phyloP scores from a whole-genome alignment of 1,140 invertebrate genomes.

The Cylas formicarius region DNA sequence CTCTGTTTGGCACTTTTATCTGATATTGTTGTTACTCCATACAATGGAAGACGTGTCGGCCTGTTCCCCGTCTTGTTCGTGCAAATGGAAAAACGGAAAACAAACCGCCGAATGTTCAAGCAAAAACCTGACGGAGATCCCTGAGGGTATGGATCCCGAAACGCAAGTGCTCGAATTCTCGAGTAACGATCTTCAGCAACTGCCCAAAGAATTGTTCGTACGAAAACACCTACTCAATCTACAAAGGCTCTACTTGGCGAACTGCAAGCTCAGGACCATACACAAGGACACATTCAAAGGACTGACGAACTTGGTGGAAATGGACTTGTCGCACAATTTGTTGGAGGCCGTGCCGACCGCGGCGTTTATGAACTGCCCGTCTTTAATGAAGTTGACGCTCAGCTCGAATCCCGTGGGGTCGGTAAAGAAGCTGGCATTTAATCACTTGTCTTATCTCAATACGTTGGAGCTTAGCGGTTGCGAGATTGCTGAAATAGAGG shows the following conservation, averaged over 20 bases:
- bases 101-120: slow-evolving; percentile 80
- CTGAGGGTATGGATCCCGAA: slow-evolving; percentile 74
- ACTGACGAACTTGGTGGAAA: slow-evolving; percentile 78
- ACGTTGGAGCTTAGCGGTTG: slow-evolving; percentile 77
- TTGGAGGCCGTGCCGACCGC: slow-evolving; percentile 67
- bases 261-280: slow-evolving; percentile 68
- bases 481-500: slow-evolving; percentile 65
- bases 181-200: slow-evolving; percentile 68
- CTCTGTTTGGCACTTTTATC: slow-evolving; percentile 19
- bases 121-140: slow-evolving; percentile 65
- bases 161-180: slow-evolving; percentile 83
- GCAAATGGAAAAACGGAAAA: slow-evolving; percentile 89
- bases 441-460: slow-evolving; percentile 63
- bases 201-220: slow-evolving; percentile 69
- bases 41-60: slow-evolving; percentile 33
- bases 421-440: slow-evolving; percentile 68
- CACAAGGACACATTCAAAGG: slow-evolving; percentile 73
- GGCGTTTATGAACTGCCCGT: slow-evolving; percentile 67
- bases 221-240: slow-evolving; percentile 74
- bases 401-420: slow-evolving; percentile 72
- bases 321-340: slow-evolving; percentile 78
- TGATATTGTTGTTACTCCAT: slow-evolving; percentile 19
- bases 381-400: slow-evolving; percentile 72
- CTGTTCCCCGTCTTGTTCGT: slow-evolving; percentile 70
- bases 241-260: slow-evolving; percentile 74